Evolutionary conservation across 2,888 invertebrate genomes (phyloP).

Genomic region (Tanypteryx hageni): DNA sequence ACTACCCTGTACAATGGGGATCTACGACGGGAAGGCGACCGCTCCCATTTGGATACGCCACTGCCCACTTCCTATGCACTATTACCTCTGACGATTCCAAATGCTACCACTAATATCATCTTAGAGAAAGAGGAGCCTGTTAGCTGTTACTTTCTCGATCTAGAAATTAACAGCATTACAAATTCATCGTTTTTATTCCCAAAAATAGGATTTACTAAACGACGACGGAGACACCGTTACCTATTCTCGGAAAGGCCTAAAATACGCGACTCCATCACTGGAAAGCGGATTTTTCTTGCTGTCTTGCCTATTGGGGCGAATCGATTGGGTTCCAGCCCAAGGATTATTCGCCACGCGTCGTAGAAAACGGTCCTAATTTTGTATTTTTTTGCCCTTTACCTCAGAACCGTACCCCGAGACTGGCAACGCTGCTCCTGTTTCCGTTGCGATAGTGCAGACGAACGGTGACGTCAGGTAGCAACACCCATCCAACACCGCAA

Average conservation of each 20-base stretch:
- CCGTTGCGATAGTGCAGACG: not conserved
- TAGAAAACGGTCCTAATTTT: not conserved
- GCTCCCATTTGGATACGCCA: too few relatives aligned
- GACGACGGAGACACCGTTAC: not conserved
- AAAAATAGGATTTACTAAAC: not conserved
- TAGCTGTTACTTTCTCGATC: too few relatives aligned
- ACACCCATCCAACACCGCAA: not conserved
- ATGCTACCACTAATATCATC: too few relatives aligned
- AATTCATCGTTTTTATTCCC: not conserved
- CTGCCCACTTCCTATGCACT: too few relatives aligned
- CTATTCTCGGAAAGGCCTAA: not conserved
- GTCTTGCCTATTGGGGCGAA: slow-evolving; percentile 16
- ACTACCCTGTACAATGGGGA: too few relatives aligned
- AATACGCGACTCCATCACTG: not conserved
- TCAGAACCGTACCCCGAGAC: not conserved
- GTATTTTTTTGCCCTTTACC: not conserved
- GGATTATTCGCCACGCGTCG: not conserved
- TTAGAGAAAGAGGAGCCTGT: too few relatives aligned
- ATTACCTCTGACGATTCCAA: too few relatives aligned
- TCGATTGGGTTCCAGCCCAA: not conserved
- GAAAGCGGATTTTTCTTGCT: not conserved
- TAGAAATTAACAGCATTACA: too few relatives aligned
- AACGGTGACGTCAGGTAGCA: not conserved
- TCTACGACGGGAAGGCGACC: too few relatives aligned
- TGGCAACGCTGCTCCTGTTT: not conserved